Evolutionary conservation across 1,140 invertebrate species (phyloP).

Genomic region (Neomicropteryx cornuta): DNA sequence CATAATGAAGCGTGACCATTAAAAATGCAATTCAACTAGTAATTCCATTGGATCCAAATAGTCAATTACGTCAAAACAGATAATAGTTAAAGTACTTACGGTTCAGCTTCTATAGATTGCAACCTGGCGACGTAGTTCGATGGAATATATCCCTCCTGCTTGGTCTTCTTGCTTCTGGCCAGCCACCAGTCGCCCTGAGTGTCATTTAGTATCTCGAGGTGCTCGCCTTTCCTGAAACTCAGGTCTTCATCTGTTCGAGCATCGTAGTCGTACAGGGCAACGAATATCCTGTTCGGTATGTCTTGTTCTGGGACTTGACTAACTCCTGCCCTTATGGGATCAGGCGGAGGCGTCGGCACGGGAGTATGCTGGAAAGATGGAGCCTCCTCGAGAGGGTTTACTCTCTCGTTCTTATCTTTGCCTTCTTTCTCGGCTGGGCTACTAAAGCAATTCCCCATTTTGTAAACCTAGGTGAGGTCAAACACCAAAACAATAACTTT

Average conservation of each 20-base stretch:
- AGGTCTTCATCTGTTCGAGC: slow-evolving; percentile 97
- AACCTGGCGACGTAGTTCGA: slow-evolving; percentile 99
- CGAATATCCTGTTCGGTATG: slow-evolving; percentile 79
- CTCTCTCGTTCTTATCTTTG: slow-evolving; percentile 49
- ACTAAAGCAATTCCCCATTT: slow-evolving; percentile 67
- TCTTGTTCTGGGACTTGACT: slow-evolving; percentile 46
- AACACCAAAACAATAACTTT: too few species aligned
- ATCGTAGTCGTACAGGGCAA: slow-evolving; percentile 98
- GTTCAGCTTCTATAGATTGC: slow-evolving; percentile 98
- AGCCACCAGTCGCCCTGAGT: slow-evolving; percentile 98
- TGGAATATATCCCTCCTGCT: slow-evolving; percentile 96
- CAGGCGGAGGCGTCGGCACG: slow-evolving; percentile 52
- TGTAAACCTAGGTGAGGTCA: too few species aligned
- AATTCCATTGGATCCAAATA: too few species aligned
- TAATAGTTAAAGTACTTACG: slow-evolving; percentile 65
- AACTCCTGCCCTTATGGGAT: slow-evolving; percentile 48
- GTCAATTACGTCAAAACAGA: too few species aligned
- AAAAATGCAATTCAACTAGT: too few species aligned
- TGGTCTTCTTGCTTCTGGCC: slow-evolving; percentile 86
- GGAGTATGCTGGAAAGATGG: slow-evolving; percentile 46
- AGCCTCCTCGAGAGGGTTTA: slow-evolving; percentile 49
- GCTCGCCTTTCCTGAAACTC: slow-evolving; percentile 96
- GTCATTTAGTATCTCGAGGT: slow-evolving; percentile 96
- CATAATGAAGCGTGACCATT: too few species aligned
- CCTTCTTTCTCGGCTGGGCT: slow-evolving; percentile 50